Conservation (phyloP, 2,888 invertebrate genomes). For the Drosophila prolongata region DNA sequence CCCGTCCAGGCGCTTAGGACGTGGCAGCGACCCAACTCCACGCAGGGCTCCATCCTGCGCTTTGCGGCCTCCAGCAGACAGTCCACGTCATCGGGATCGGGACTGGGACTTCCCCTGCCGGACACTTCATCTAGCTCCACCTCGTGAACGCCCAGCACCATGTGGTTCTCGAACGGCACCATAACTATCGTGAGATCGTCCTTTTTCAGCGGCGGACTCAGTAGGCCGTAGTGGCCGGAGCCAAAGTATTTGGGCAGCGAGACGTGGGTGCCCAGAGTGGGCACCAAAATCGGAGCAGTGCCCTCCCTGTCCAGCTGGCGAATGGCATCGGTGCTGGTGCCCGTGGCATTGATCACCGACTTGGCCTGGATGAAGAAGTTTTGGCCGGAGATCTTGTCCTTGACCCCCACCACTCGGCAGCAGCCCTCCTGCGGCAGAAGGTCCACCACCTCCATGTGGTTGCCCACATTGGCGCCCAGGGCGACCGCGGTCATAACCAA, state of each 20-base stretch:
- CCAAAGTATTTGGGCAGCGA: conserved; percentile 97
- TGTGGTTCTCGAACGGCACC: conserved; percentile 97
- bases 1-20: conserved; percentile 99
- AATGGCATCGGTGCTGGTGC: conserved; percentile 96
- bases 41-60: conserved; percentile 96
- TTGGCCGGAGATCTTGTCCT: conserved; percentile 91
- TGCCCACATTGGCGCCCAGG: conserved; percentile 96
- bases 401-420: conserved; percentile 86
- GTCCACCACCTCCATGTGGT: conserved; percentile 93
- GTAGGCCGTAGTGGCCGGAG: conserved; percentile 97
- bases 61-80: conserved; percentile 98
- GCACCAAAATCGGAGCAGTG: conserved; percentile 93
- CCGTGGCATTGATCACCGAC: conserved; percentile 98
- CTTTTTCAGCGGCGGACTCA: conserved; percentile 95
- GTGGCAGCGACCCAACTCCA: conserved; percentile 97
- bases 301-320: conserved; percentile 95
- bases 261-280: conserved; percentile 46
- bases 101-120: conserved; percentile 90
- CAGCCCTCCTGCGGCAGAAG: conserved; percentile 88
- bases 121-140: not conserved
- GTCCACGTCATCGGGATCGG: conserved; percentile 97
- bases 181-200: conserved; percentile 99
- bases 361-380: conserved; percentile 94
- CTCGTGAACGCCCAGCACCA: conserved; percentile 89
- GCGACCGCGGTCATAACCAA: conserved; percentile 97